Percentiles rank a stretch among this genome's conserved stretches.
Evolutionary conservation across 2,888 invertebrate genomes (phyloP).

Genomic region (Troilus luridus): DNA sequence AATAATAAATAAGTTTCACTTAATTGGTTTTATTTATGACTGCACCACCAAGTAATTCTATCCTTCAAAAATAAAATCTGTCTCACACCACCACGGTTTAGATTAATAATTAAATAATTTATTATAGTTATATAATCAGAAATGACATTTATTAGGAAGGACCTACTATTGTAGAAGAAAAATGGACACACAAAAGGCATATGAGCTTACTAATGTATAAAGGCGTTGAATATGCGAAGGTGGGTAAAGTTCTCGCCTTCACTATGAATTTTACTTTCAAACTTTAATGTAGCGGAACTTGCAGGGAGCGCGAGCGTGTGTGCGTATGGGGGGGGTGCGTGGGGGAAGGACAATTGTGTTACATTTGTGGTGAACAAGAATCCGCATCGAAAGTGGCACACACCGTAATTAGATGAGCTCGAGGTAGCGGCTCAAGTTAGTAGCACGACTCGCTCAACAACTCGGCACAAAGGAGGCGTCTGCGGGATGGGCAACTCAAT

Average conservation of each 20-base stretch:
- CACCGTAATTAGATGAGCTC: not conserved
- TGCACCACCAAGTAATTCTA: too few species aligned
- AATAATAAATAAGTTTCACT: too few species aligned
- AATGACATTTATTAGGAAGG: not conserved
- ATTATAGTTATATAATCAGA: too few species aligned
- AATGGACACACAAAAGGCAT: not conserved
- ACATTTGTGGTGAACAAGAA: constrained; percentile 15
- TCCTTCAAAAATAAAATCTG: too few species aligned
- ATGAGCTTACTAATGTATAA: not conserved
- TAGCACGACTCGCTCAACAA: not conserved
- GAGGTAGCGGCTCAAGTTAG: not conserved
- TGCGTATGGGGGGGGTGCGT: not conserved
- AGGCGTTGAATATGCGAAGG: not conserved
- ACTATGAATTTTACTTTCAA: constrained; percentile 16
- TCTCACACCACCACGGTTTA: too few species aligned
- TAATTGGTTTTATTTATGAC: too few species aligned
- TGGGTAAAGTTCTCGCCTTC: not conserved
- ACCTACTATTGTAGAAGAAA: not conserved
- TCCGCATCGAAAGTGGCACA: constrained; percentile 26
- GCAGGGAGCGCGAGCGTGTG: not conserved
- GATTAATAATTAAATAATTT: too few species aligned
- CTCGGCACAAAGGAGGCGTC: not conserved
- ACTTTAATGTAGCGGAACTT: not conserved
- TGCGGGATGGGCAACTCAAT: not conserved
- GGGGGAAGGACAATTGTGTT: not conserved